Conservation (phyloP, 1,140 invertebrate genomes). For the Listronotus bonariensis region DNA sequence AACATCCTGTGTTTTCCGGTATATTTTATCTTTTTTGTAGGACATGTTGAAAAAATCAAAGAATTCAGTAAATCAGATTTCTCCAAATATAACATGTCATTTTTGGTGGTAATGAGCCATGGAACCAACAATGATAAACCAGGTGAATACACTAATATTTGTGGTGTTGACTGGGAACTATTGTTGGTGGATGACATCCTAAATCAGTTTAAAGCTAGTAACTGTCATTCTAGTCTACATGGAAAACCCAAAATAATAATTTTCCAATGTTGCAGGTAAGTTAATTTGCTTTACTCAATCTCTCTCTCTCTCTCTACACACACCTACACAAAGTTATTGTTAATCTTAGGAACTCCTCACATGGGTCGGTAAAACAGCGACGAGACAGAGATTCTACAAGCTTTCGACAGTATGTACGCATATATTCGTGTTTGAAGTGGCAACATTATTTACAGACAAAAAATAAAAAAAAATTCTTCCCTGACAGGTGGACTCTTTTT, state of each 20-base stretch:
- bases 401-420: too few species aligned
- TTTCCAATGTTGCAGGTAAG: constrained; percentile 62
- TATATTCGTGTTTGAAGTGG: too few species aligned
- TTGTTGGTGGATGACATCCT: constrained; percentile 59
- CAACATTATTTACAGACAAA: too few species aligned
- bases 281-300: constrained; percentile 3
- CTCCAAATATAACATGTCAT: constrained; percentile 59
- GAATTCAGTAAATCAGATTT: constrained; percentile 31
- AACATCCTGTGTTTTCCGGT: too few species aligned
- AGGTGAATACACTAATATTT: constrained; percentile 48
- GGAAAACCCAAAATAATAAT: constrained; percentile 80
- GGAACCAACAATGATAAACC: constrained; percentile 50
- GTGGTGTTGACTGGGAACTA: constrained; percentile 57
- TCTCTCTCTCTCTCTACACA: too few species aligned
- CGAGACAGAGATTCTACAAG: too few species aligned
- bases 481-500: too few species aligned
- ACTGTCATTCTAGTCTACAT: constrained; percentile 62
- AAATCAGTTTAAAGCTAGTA: constrained; percentile 64
- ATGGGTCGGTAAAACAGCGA: too few species aligned
- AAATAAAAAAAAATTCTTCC: too few species aligned
- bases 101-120: constrained; percentile 66
- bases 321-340: too few species aligned
- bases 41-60: constrained; percentile 28
- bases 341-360: too few species aligned
- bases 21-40: constrained; percentile 28